phyloP scores from a whole-genome alignment of 2,888 invertebrate genomes.

The Tortrix viridana region DNA sequence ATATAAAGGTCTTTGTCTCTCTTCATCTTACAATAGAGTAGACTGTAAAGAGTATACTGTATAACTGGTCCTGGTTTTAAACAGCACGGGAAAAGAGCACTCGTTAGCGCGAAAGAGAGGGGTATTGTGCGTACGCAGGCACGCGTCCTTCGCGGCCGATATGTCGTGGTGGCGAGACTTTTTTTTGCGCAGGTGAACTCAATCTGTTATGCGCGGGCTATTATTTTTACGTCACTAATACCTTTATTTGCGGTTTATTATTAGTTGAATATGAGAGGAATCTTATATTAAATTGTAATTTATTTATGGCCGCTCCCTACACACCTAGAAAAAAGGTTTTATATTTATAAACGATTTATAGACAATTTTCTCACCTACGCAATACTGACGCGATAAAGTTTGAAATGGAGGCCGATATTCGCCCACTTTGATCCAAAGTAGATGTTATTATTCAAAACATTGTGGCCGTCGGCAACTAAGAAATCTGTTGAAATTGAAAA shows the following conservation, averaged over 20 bases:
- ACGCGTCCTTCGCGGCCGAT: constrained; percentile 77
- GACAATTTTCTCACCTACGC: constrained; percentile 67
- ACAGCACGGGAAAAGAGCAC: constrained; percentile 52
- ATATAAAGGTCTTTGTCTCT: constrained; percentile 31
- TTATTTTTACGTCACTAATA: constrained; percentile 23
- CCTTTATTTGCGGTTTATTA: constrained; percentile 7
- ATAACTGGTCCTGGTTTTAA: constrained; percentile 56
- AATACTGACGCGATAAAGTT: constrained; percentile 61
- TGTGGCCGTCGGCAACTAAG: constrained; percentile 14
- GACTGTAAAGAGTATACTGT: constrained; percentile 41
- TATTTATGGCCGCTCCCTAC: constrained; percentile 24
- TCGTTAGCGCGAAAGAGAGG: constrained; percentile 51
- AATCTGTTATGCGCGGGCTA: constrained; percentile 49
- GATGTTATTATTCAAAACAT: constrained; percentile 36
- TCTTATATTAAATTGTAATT: constrained; percentile 6
- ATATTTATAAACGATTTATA: constrained; percentile 56
- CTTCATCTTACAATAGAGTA: constrained; percentile 49
- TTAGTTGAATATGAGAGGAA: neutral
- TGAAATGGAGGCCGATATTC: constrained; percentile 71
- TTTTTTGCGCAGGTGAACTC: constrained; percentile 66
- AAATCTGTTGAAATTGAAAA: constrained; percentile 29
- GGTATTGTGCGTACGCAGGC: constrained; percentile 69
- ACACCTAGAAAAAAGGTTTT: constrained; percentile 42
- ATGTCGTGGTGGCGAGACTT: constrained; percentile 55
- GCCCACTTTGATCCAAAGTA: constrained; percentile 62